Percentiles rank a stretch among this genome's conserved stretches.
Conservation (phyloP, 2,888 invertebrate species). For the Nesidiocoris tenuis region DNA sequence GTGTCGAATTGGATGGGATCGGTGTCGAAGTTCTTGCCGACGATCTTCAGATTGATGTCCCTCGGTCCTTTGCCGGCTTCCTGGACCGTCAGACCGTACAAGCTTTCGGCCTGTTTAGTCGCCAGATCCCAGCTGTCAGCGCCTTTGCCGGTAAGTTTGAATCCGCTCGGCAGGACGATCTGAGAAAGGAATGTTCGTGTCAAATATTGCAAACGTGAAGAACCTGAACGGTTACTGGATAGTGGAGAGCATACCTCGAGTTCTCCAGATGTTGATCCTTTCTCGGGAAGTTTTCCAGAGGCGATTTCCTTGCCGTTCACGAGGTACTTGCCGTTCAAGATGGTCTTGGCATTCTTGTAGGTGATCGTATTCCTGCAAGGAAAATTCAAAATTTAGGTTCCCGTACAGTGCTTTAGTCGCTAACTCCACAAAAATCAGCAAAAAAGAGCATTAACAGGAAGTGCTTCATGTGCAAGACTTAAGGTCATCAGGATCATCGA, state of each 20-base stretch:
- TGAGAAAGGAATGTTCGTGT: background rate
- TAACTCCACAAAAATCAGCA: too few relatives aligned
- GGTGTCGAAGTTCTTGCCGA: conserved; percentile 53
- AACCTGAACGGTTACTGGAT: too few relatives aligned
- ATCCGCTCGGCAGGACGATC: conserved; percentile 57
- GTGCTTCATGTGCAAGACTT: too few relatives aligned
- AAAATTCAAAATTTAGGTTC: too few relatives aligned
- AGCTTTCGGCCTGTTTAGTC: conserved; percentile 50
- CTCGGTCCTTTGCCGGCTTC: conserved; percentile 44
- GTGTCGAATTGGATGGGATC: conserved; percentile 56
- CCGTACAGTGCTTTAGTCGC: too few relatives aligned
- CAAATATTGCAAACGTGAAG: background rate
- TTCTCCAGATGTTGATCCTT: conserved; percentile 57
- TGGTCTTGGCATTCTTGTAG: conserved; percentile 57
- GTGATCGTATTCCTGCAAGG: conserved; percentile 58
- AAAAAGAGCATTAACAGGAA: too few relatives aligned
- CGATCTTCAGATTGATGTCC: conserved; percentile 46
- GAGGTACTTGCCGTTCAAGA: conserved; percentile 57
- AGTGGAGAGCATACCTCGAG: conserved; percentile 55
- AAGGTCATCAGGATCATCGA: too few relatives aligned
- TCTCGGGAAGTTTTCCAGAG: conserved; percentile 22
- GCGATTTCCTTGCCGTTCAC: conserved; percentile 51
- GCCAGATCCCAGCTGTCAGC: conserved; percentile 52
- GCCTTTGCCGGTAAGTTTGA: conserved; percentile 55
- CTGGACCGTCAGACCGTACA: conserved; percentile 45